Base-by-base conservation (phyloP, 2,888 invertebrate genomes). In the Tetragnatha montana region DNA sequence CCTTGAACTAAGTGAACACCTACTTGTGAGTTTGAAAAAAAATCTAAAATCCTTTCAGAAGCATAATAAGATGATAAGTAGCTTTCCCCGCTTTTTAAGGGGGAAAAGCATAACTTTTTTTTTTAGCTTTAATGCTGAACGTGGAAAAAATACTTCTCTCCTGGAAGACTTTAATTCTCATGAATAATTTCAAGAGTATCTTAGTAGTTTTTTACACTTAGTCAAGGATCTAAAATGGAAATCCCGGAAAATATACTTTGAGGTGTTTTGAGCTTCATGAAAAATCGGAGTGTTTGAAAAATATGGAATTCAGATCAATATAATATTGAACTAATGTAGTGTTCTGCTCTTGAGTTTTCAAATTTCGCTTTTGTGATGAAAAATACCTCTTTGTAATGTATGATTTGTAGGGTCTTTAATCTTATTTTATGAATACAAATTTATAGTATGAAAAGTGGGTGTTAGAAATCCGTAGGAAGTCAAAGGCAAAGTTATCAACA, bases 221-320 rank as follows among this genome's bases (percentile, higher is more conserved):
- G 60, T 60, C 60, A 60, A 60, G 60, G 60, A 60, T 60, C 60
- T 60, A 60, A 60, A 60, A 60, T 60, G 60, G 60, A 60, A 60
- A 60, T 60, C 4, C 12, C 17, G 12, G 17, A 10, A 60, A 60
- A 60, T 60, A 60, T 17, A 60, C 17, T 60, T 60, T 60, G 17
- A 60, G 60, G 60, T 17, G 12, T 60, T 17, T 60, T 60, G 8
- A 60, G 7, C 12, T 10, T 17, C 60, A 60, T 35, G 35, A 35
- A 35, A 35, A 60, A 7, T 60, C 60, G 14, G 60, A 60, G 17
- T 60, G 17, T 60, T 60, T 60, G 60, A 60, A 60, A 60, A 8
- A 60, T 60, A 10, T 60, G 60, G 17, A 17, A 8, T 60, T 60
- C 17, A 60, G 60, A 12, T 60, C 10, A 10, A 60, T 60, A 17